Evolutionary conservation across 2,888 invertebrate species (phyloP).

Genomic region (Urechis unicinctus): DNA sequence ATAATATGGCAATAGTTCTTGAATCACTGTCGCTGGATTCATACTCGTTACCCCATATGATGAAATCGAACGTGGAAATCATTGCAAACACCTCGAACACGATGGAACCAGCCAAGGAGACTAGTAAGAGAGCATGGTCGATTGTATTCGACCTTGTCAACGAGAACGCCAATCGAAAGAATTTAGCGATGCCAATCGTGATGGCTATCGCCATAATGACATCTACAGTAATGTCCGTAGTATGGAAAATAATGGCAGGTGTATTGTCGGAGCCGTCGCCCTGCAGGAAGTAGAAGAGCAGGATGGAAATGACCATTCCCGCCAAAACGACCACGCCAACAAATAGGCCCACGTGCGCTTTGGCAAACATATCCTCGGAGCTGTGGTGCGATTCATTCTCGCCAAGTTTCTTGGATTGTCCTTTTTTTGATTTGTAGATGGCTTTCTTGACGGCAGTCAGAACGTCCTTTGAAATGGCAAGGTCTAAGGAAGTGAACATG

Average conservation of each 20-base stretch:
- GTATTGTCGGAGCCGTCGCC: not conserved
- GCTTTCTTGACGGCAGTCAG: not conserved
- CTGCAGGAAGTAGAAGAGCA: conserved; percentile 41
- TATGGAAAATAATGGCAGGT: conserved; percentile 25
- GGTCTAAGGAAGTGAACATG: conserved; percentile 59
- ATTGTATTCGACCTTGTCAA: conserved; percentile 14
- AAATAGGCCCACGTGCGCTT: conserved; percentile 52
- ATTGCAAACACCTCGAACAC: conserved; percentile 52
- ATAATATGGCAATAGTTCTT: conserved; percentile 22
- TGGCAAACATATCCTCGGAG: conserved; percentile 31
- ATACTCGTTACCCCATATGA: conserved; percentile 5
- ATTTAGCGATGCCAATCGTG: conserved; percentile 25
- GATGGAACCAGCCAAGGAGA: conserved; percentile 89
- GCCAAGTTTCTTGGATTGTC: not conserved
- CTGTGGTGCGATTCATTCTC: not conserved
- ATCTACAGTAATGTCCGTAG: conserved; percentile 30
- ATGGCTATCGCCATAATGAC: conserved; percentile 29
- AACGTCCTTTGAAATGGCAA: not conserved
- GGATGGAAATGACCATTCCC: conserved; percentile 39
- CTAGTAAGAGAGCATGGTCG: conserved; percentile 73
- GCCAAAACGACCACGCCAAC: conserved; percentile 49
- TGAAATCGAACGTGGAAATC: conserved; percentile 26
- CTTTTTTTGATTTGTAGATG: too few relatives aligned
- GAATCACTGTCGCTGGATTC: not conserved
- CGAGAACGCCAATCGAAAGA: conserved; percentile 19